phyloP scores from a whole-genome alignment of 2,888 invertebrate genomes.

The Sicus ferrugineus region DNA sequence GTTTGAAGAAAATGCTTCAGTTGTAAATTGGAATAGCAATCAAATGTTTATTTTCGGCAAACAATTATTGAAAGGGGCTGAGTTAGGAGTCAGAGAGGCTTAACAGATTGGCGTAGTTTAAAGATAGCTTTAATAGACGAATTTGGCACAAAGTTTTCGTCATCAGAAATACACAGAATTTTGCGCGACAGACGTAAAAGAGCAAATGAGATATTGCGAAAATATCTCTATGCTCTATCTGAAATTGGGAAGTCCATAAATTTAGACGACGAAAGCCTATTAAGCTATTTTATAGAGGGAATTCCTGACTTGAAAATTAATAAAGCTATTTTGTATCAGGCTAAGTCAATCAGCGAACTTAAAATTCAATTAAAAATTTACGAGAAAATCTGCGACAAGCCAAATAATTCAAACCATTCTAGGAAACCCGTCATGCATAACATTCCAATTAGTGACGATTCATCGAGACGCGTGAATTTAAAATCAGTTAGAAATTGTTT shows the following conservation, averaged over 20 bases:
- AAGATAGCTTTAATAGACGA: conserved; percentile 29
- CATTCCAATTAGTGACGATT: too few relatives aligned
- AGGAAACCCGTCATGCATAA: too few relatives aligned
- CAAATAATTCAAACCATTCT: too few relatives aligned
- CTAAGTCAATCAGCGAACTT: not conserved
- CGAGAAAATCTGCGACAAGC: too few relatives aligned
- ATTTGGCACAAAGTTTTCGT: conserved; percentile 26
- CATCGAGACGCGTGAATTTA: too few relatives aligned
- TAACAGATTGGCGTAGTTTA: conserved; percentile 23
- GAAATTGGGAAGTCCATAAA: conserved; percentile 32
- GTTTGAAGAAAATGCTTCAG: conserved; percentile 36
- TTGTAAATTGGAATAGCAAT: conserved; percentile 32
- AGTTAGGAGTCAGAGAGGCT: conserved; percentile 15
- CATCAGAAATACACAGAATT: conserved; percentile 31
- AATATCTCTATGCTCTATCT: conserved; percentile 33
- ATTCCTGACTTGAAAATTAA: conserved; percentile 31
- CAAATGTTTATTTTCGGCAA: conserved; percentile 35
- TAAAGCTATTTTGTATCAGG: conserved; percentile 33
- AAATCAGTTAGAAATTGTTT: too few relatives aligned
- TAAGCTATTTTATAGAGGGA: conserved; percentile 34
- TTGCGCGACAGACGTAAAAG: conserved; percentile 34
- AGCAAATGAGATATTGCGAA: conserved; percentile 27
- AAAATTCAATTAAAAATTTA: conserved; percentile 6
- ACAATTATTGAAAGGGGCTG: conserved; percentile 34
- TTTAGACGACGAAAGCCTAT: conserved; percentile 30